These are phyloP conservation scores for Luehdorfia chinensis DNA, from an alignment of 1,140 invertebrate genomes.

Conservation along the genomic window DNA sequence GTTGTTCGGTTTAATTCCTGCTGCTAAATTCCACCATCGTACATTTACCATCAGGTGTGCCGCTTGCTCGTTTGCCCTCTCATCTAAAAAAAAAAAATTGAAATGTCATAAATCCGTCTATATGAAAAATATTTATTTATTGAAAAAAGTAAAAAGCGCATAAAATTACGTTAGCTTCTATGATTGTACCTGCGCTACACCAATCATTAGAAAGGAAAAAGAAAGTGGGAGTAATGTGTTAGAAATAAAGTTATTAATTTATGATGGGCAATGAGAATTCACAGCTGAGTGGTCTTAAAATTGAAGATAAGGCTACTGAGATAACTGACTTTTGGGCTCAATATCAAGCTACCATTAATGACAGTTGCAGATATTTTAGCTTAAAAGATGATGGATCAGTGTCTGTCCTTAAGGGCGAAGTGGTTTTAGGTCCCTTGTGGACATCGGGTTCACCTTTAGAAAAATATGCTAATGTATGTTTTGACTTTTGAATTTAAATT, in stretches of 20 bases:
- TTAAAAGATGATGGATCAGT: conserved; percentile 80
- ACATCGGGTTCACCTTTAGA: conserved; percentile 81
- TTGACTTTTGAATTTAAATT: background rate
- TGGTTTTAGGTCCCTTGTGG: conserved; percentile 81
- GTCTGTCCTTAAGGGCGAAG: conserved; percentile 85
- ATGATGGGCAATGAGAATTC: conserved; percentile 87
- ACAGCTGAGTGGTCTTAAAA: conserved; percentile 82
- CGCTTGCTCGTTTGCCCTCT: too few species aligned
- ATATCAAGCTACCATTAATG: conserved; percentile 81
- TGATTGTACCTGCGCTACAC: too few species aligned
- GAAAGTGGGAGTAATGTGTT: too few species aligned
- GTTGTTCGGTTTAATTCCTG: too few species aligned
- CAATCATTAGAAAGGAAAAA: too few species aligned
- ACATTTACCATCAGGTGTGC: too few species aligned
- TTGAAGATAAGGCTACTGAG: conserved; percentile 86
- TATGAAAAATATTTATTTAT: too few species aligned
- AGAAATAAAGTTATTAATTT: background rate
- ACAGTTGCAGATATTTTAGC: conserved; percentile 73
- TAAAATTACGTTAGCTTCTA: too few species aligned
- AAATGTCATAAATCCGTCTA: too few species aligned
- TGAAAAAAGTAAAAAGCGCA: too few species aligned
- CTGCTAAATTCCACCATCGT: too few species aligned
- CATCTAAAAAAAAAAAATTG: too few species aligned
- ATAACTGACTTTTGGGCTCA: conserved; percentile 87
- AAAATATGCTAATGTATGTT: conserved; percentile 83